These are phyloP conservation scores for Rhagologus leucostigma DNA, from an alignment of 2,113 vertebrate genomes.

Conservation along the genomic window DNA sequence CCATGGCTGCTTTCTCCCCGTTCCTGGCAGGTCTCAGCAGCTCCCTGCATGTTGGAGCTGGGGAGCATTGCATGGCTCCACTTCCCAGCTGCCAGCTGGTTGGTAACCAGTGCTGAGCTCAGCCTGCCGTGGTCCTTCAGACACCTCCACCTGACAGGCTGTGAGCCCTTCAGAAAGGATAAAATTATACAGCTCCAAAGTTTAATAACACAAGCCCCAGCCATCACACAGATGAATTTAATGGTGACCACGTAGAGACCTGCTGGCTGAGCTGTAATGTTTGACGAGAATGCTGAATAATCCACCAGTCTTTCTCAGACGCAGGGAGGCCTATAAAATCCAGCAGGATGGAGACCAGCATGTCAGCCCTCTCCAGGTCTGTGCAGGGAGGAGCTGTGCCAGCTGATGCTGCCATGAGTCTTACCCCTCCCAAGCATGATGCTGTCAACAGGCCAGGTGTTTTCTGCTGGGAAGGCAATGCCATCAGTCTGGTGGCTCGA, in stretches of 20 bases:
- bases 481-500: background rate
- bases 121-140: background rate
- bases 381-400: background rate
- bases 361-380: background rate
- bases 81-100: background rate
- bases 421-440: background rate
- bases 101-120: background rate
- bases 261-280: background rate
- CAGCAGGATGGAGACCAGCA: background rate
- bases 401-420: background rate
- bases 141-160: background rate
- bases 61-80: accelerated
- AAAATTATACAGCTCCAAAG: background rate
- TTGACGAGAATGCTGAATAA: background rate
- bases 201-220: background rate
- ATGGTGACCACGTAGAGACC: background rate
- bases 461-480: background rate
- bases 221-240: background rate
- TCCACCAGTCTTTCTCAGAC: background rate
- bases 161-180: background rate
- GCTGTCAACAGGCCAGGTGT: accelerated
- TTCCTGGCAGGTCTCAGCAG: accelerated
- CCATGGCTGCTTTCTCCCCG: background rate
- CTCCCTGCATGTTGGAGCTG: background rate
- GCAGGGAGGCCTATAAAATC: background rate